Base-by-base conservation (phyloP, 1,140 invertebrate genomes). In the Glossosoma conforme region DNA sequence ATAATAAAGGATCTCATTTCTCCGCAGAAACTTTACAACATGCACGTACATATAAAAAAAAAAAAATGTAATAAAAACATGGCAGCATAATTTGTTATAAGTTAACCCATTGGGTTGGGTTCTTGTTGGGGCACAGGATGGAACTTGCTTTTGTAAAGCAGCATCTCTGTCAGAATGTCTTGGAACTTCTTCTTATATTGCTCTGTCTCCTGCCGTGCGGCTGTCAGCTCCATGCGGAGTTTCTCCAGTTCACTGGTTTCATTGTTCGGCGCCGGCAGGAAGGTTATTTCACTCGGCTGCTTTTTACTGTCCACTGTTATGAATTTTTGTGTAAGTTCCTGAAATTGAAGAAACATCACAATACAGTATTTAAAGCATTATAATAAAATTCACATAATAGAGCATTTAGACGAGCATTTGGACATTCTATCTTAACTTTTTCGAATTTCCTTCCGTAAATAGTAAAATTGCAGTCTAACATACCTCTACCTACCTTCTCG, bases 141-240 rank as follows among this genome's bases (percentile, higher is more conserved):
- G 17, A 43, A 21, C 21, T 51, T 54, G 13, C 41, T 54, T 44
- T 58, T 58, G 30, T 46, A 54, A 10, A 52, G 24, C 18, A 43
- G 18, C 30, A 58, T 17, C 44, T 58, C 52, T 3, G 37, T 37
- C 11, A 47, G 43, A 14, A 47, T 11, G 17, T 33, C 42, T n/a
- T 40, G 21, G 14, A 41, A 43, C 32, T 52, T 58, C 21, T 37
- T 54, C 25, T 54, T 58, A 38, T 58, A 58, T 46, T 47, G 44
- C 10, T 52, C 56, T 18, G 35, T 24, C 20, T 58, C 48, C 20
- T 35, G 15, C 48, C 33, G 54, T 4, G 48, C 47, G 21, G 17
- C n/a, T 22, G 33, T 33, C 18, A 58, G 30, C 24, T 58, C 52
- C 5, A 38, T 46, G 30, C 42, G 48, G 21, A 58, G 38, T 18